These are phyloP conservation scores for Anas flavirostris DNA, from an alignment of 2,797 vertebrate genomes.

Conservation along the genomic window DNA sequence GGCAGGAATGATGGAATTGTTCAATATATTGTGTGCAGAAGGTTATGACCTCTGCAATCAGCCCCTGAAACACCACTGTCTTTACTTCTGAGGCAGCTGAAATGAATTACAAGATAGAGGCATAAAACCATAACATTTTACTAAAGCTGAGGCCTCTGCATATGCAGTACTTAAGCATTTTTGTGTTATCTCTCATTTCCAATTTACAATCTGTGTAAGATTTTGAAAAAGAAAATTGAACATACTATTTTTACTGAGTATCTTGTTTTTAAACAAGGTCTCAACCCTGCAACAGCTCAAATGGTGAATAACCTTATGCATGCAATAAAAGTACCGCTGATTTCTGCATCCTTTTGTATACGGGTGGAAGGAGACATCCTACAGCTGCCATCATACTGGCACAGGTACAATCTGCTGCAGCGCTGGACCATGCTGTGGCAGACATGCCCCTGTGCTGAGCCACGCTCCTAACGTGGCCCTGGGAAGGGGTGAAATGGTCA, in stretches of 20 bases:
- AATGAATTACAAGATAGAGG: slow-evolving; percentile 7
- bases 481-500: neutral
- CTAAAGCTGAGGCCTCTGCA: slow-evolving; percentile 14
- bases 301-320: neutral
- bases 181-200: neutral
- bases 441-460: neutral
- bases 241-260: neutral
- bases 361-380: neutral
- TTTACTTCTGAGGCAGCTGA: slow-evolving; percentile 39
- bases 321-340: neutral
- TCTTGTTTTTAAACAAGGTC: neutral
- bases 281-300: neutral
- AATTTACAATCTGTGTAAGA: neutral
- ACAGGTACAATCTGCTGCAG: neutral
- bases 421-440: no score
- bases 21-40: slow-evolving; percentile 71
- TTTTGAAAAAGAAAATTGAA: neutral
- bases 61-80: slow-evolving; percentile 3
- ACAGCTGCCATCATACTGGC: neutral
- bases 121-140: neutral
- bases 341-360: neutral
- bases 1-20: slow-evolving; percentile 75
- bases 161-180: neutral
- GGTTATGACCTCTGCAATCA: slow-evolving; percentile 59
- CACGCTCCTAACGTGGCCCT: neutral